Base-by-base conservation (phyloP, 1,140 invertebrate species). In the Oncopodura yosiiana region DNA sequence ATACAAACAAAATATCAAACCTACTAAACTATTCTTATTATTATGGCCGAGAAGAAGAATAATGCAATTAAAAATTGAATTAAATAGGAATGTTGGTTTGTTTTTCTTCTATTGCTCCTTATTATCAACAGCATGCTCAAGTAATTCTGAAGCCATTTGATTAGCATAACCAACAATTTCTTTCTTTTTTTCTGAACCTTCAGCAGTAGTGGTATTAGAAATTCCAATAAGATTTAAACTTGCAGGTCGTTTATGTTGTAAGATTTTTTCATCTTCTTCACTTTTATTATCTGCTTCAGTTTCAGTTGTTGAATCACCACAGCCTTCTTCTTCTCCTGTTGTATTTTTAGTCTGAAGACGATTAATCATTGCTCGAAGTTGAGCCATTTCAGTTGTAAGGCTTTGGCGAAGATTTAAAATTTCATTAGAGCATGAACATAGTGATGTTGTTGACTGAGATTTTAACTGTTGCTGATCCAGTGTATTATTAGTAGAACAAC, bases 391-490 rank as follows among this genome's bases (percentile, higher is more conserved):
- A 9, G 21, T n/a, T n/a, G 42, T 46, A 11, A 60, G 46, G 34
- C 38, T 54, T 29, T 60, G 49, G 11, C 49, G 32, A 3, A 60
- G 53, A 34, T 26, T 37, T 45, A 56, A 49, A 27, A 60, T 55
- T 49, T 60, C 58, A 42, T 51, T 53, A 5, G 58, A 41, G 43
- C 58, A 60, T 18, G 44, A 18, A 42, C 56, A 58, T n/a, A 43
- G 24, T 6, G 45, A 23, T 41, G 12, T 21, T 11, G 8, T 3
- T 36, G 39, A 29, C 5, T 30, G 38, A 32, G 36, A 39, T 29
- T 12, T 6, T 36, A 14, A n/a, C 21, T 45, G 41, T 12, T 34
- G 23, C 21, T 44, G 29, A 18, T 45, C 48, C 32, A 53, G 21
- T n/a, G 45, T 46, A 19, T 36, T 34, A 26, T n/a, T n/a, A n/a